These are phyloP conservation scores for Stomatorhinus ivindoensis DNA, from an alignment of 2,113 vertebrate species.

Conservation along the genomic window DNA sequence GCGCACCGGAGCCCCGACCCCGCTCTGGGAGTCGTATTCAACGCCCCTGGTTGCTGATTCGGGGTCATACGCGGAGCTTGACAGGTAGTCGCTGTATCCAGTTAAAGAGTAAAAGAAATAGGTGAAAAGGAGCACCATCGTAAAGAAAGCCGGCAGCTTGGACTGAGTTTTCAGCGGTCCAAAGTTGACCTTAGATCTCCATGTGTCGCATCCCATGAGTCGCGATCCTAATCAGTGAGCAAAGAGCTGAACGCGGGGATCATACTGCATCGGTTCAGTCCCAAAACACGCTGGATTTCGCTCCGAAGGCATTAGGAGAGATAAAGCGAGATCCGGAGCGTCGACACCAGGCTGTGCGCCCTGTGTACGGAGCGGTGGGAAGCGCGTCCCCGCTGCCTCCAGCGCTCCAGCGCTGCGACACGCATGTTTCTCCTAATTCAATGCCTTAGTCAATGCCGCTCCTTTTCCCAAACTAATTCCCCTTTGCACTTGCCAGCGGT, in stretches of 20 bases:
- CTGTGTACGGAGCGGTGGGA: not conserved
- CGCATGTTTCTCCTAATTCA: not conserved
- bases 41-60: slow-evolving; percentile 28
- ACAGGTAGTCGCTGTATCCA: slow-evolving; percentile 59
- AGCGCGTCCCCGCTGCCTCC: not conserved
- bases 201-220: slow-evolving; percentile 78
- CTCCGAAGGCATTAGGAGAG: not conserved
- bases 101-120: slow-evolving; percentile 74
- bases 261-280: slow-evolving; percentile 40
- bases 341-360: not conserved
- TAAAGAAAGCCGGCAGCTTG: slow-evolving; percentile 66
- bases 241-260: slow-evolving; percentile 33
- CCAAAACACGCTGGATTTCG: not conserved
- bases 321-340: not conserved
- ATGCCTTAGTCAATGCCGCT: not conserved
- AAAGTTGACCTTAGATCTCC: slow-evolving; percentile 58
- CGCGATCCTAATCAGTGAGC: slow-evolving; percentile 45
- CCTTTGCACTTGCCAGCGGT: not conserved
- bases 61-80: slow-evolving; percentile 48
- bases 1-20: slow-evolving; percentile 3
- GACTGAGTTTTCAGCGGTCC: slow-evolving; percentile 65
- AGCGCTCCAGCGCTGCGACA: not conserved
- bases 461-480: not conserved
- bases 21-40: slow-evolving; percentile 27
- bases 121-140: slow-evolving; percentile 68